Evolutionary conservation across 2,113 vertebrate species (phyloP), one percentile per base, ranked within the genome.

Genomic region (Aspidoscelis tigris): DNA sequence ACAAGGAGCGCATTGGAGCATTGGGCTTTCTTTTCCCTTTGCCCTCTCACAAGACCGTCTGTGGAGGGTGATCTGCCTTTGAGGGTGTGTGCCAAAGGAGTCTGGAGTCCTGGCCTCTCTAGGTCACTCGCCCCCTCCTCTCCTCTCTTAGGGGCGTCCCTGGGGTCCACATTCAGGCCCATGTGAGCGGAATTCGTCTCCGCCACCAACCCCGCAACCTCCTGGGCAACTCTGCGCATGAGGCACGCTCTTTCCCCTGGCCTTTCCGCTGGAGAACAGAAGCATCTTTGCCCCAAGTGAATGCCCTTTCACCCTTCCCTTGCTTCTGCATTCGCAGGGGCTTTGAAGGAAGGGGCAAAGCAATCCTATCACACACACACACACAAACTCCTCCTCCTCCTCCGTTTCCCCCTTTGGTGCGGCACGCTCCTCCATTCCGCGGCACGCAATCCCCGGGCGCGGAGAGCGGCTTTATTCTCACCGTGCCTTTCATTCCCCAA

Each of bases 261-360:
- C 0, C 39, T 58, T 0, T 0, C 0, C 0, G 44, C 6, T 68
- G 4, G 22, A 89, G 79, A 80, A 76, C 9, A 2, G 14, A 3
- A 11, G 3, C 0, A 0, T 0, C 0, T 0, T 10, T 39, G 22
- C 44, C 58, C 83, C 12, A 0, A 18, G 43, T 3, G 47, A 84
- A n/a, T 66, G 43, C 33, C 33, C 43, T 74, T 33, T 2, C 43
- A 55, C 41, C 24, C 83, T 73, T 72, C 79, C 20, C 21, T 12
- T 66, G 3, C 61, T 70, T 41, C 47, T 14, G 22, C 1, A 1
- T 66, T 71, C 1, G 0, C 5, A 1, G 82, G 53, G 39, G 4
- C 33, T 74, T 0, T 0, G 73, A 72, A 43, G 66, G 2, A 9
- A 1, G 12, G 26, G n/a, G 16, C 0, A 0, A 78, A 78, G 47